Conservation (phyloP, 2,797 vertebrate species). For the Miichthys miiuy region DNA sequence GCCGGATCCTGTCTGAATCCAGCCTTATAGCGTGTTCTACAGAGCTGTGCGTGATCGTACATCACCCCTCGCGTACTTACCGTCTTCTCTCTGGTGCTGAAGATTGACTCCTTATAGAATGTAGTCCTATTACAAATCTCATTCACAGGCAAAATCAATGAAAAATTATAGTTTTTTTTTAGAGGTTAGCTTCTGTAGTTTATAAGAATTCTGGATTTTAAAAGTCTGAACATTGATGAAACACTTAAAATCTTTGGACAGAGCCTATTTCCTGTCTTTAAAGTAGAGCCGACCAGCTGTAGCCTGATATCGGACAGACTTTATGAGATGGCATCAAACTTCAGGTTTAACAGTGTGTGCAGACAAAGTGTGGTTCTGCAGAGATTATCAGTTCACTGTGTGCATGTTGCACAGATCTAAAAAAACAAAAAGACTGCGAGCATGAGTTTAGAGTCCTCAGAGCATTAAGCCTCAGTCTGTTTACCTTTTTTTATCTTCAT, state of each 20-base stretch:
- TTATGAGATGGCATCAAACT: not conserved
- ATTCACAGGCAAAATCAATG: not conserved
- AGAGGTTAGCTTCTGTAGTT: not conserved
- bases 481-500: not conserved
- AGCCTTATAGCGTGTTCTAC: not conserved
- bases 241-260: not conserved
- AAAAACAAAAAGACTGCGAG: not conserved
- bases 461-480: not conserved
- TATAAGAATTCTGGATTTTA: not conserved
- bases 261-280: not conserved
- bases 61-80: no score
- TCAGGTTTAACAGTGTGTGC: not conserved
- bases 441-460: conserved; percentile 5
- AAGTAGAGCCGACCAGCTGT: not conserved
- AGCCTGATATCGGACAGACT: not conserved
- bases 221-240: not conserved
- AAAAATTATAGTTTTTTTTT: not conserved
- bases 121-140: not conserved
- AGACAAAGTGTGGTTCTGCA: not conserved
- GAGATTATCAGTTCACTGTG: not conserved
- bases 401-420: not conserved
- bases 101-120: not conserved
- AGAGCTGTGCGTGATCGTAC: not conserved
- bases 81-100: not conserved
- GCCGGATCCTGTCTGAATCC: no score